Conservation (phyloP, 2,113 vertebrate species). For the Pycnonotus jocosus region DNA sequence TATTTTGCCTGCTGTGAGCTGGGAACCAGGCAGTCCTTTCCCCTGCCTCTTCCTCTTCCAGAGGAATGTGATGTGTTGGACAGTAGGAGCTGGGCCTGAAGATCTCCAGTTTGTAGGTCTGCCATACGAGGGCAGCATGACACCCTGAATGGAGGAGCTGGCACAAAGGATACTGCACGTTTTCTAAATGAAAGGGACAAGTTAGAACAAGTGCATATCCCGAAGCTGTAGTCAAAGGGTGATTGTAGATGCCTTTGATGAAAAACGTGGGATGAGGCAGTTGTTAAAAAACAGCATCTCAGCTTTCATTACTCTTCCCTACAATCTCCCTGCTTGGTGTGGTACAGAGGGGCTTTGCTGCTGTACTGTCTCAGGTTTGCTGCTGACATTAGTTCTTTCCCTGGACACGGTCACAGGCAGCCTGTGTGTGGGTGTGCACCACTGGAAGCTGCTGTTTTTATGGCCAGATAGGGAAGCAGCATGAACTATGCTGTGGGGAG, state of each 20-base stretch:
- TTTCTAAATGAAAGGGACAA: background rate
- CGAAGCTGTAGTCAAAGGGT: background rate
- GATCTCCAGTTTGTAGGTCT: background rate
- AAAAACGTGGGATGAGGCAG: background rate
- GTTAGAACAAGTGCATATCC: background rate
- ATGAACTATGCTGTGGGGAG: background rate
- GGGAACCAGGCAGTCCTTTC: background rate
- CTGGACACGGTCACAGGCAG: background rate
- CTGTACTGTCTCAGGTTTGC: background rate
- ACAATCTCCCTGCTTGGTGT: background rate
- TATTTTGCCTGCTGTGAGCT: background rate
- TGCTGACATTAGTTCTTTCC: background rate
- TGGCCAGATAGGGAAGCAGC: background rate
- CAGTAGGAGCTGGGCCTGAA: background rate
- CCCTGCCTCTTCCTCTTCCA: background rate
- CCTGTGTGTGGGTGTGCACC: background rate
- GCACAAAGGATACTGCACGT: background rate
- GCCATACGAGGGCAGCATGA: slow-evolving; percentile 47
- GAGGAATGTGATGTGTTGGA: accelerated
- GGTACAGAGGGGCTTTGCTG: background rate
- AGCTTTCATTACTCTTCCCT: background rate
- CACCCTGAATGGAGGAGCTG: background rate
- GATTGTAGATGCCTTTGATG: background rate
- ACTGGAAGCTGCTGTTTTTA: background rate
- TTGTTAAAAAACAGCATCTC: background rate